Evolutionary conservation across 2,113 vertebrate genomes (phyloP).

Genomic region (Otus sunia): DNA sequence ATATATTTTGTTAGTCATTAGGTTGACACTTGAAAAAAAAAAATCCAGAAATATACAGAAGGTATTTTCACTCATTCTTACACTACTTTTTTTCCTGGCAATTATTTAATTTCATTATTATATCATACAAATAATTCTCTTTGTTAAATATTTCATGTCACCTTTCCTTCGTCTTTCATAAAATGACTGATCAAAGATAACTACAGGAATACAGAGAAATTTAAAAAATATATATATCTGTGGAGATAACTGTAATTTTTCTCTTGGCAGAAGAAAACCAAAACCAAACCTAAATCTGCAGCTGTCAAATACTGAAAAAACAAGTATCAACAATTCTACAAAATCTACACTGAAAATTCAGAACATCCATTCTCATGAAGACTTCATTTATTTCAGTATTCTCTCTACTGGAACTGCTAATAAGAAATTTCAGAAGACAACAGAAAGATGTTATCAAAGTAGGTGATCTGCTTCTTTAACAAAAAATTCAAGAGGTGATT

Average conservation of each 20-base stretch:
- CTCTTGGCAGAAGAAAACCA: not conserved
- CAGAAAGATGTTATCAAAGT: not conserved
- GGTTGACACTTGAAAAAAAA: not conserved
- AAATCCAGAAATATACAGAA: not conserved
- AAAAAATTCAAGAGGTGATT: not conserved
- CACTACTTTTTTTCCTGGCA: not conserved
- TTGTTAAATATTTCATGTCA: not conserved
- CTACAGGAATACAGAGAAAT: not conserved
- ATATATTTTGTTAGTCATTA: not conserved
- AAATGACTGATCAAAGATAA: not conserved
- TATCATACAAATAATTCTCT: not conserved
- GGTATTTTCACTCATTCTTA: not conserved
- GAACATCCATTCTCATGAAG: not conserved
- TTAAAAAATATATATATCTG: not conserved
- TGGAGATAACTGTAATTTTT: not conserved
- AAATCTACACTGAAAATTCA: not conserved
- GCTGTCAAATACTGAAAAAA: not conserved
- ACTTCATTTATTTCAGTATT: not conserved
- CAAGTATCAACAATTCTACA: not conserved
- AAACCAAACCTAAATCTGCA: not conserved
- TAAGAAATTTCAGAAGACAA: not conserved
- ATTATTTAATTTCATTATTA: not conserved
- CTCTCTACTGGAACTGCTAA: not conserved
- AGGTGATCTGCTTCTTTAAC: not conserved
- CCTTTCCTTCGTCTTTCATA: not conserved